phyloP scores from a whole-genome alignment of 2,888 invertebrate species.

The Dorcus parallelipipedus region DNA sequence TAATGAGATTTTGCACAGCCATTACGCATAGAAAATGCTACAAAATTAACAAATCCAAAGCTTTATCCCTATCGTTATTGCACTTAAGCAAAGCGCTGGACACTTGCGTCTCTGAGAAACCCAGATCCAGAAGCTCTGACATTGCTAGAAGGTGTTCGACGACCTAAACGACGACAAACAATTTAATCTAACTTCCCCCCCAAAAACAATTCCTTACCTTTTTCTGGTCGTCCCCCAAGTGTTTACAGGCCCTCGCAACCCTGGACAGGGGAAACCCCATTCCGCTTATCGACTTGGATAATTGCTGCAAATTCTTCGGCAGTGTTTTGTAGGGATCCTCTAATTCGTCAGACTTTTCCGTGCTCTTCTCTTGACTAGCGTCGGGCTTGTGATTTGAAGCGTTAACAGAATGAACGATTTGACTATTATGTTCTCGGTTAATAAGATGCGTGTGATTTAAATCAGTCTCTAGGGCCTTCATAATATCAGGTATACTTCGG shows the following conservation, averaged over 20 bases:
- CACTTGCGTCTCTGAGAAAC: conserved; percentile 74
- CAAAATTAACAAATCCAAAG: conserved; percentile 77
- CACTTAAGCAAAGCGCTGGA: conserved; percentile 71
- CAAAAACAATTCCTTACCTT: conserved; percentile 57
- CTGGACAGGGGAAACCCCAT: conserved; percentile 87
- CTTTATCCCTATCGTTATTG: conserved; percentile 80
- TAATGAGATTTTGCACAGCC: conserved; percentile 16
- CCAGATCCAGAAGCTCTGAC: conserved; percentile 75
- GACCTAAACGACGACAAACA: conserved; percentile 11
- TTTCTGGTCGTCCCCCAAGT: conserved; percentile 79
- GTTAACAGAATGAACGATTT: conserved; percentile 2
- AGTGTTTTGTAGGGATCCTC: conserved; percentile 49
- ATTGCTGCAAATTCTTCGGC: conserved; percentile 57
- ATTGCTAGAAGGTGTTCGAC: conserved; percentile 79
- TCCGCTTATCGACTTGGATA: conserved; percentile 71
- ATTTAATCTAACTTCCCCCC: conserved; percentile 1
- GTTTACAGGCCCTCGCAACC: conserved; percentile 75
- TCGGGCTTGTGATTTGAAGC: conserved; percentile 20
- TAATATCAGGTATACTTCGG: conserved; percentile 71
- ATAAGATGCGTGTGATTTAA: conserved; percentile 44
- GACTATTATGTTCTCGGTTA: conserved; percentile 17
- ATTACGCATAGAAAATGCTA: conserved; percentile 47
- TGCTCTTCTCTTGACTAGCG: conserved; percentile 10
- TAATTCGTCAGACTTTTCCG: conserved; percentile 28
- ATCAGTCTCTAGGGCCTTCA: conserved; percentile 71